phyloP scores from a whole-genome alignment of 2,888 invertebrate species.

The Apocheima hispidaria region DNA sequence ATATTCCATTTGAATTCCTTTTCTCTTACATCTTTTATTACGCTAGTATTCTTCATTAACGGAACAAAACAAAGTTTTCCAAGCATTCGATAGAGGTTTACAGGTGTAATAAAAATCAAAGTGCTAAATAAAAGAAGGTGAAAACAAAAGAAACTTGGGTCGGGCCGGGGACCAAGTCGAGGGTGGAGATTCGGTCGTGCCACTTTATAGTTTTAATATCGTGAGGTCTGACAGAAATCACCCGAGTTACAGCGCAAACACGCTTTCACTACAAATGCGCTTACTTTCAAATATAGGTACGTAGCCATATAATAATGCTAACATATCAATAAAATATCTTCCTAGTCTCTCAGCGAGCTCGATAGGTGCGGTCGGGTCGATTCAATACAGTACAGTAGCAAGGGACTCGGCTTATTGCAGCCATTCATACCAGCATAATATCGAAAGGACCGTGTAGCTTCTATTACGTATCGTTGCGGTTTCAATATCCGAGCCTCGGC shows the following conservation, averaged over 20 bases:
- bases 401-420: constrained; percentile 29
- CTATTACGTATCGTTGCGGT: constrained; percentile 35
- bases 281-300: constrained; percentile 46
- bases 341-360: constrained; percentile 12
- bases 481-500: constrained; percentile 33
- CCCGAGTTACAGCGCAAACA: constrained; percentile 70
- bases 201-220: constrained; percentile 85
- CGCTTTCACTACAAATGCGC: constrained; percentile 73
- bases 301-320: constrained; percentile 12
- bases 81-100: constrained; percentile 59
- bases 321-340: constrained; percentile 20
- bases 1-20: constrained; percentile 75
- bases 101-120: constrained; percentile 61
- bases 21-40: constrained; percentile 52
- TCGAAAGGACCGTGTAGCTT: constrained; percentile 33
- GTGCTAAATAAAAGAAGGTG: constrained; percentile 63
- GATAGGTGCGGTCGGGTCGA: constrained; percentile 13
- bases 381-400: constrained; percentile 28
- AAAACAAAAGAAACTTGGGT: constrained; percentile 59
- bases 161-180: constrained; percentile 47
- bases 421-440: constrained; percentile 30
- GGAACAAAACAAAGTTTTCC: constrained; percentile 49
- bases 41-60: constrained; percentile 48
- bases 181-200: constrained; percentile 69
- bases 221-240: constrained; percentile 70